Evolutionary conservation across 1,140 invertebrate genomes (phyloP).

Genomic region (Tenebrio molitor): DNA sequence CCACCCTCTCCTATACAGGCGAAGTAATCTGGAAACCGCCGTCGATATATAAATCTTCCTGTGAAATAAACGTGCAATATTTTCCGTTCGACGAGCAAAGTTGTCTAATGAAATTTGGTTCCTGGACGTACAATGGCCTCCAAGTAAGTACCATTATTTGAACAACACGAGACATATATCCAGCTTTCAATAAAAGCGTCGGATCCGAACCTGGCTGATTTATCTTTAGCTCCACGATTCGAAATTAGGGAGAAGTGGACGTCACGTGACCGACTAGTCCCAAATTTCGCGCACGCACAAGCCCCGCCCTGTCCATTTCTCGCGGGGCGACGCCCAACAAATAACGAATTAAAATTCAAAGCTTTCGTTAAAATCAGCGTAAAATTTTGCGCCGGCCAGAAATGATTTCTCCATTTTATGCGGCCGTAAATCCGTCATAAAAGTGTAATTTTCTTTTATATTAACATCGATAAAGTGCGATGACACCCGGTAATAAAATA

Average conservation of each 20-base stretch:
- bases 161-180: not conserved
- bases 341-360: no score
- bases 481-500: not conserved
- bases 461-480: slow-evolving; percentile 7
- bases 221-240: no score
- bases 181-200: not conserved
- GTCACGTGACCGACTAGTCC: no score
- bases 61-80: slow-evolving; percentile 96
- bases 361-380: not conserved
- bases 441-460: not conserved
- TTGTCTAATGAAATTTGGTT: slow-evolving; percentile 96
- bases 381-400: not conserved
- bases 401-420: no score
- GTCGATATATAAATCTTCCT: slow-evolving; percentile 98
- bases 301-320: no score
- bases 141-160: slow-evolving; percentile 74
- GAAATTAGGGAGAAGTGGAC: no score
- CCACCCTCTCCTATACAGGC: slow-evolving; percentile 89
- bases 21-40: slow-evolving; percentile 98
- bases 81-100: slow-evolving; percentile 96
- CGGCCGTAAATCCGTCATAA: no score
- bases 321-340: no score
- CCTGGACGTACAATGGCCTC: slow-evolving; percentile 93
- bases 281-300: no score
- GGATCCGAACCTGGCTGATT: no score